Evolutionary conservation across 1,140 invertebrate species (phyloP), one percentile per base, ranked within the genome.

Genomic region (Arctopsyche grandis): DNA sequence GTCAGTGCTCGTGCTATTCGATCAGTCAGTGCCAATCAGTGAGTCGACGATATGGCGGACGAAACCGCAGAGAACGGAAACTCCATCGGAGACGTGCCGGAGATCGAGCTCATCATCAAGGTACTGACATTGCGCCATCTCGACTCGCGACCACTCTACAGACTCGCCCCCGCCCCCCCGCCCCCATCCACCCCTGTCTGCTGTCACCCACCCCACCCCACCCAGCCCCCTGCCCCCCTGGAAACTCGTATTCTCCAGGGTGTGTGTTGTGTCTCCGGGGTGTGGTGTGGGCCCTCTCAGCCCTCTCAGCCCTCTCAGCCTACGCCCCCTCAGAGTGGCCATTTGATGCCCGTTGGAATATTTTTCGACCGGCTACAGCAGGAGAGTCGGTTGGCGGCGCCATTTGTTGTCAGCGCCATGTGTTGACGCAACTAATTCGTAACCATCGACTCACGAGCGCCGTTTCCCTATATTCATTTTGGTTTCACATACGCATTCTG

Each of bases 51-150:
- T 84, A 89, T 89, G 88, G 88, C 88, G 84, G 88, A 89, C 85
- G 88, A 89, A 87, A 85, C 87, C 75, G 86, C 87, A 71, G 87
- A 88, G 83, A 92, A 92, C 86, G 91, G 91, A 83, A 91, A 91
- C 81, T 92, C 92, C 86, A 92, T 92, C 86, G 92, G 91, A 83
- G 91, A 92, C 84, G 92, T 94, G 83, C 93, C 93, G 52, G 93
- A 94, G 87, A 94, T 94, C 84, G 93, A 94, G 88, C 88, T 94
- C 81, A 94, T 94, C 83, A 94, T 94, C 83, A 94, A 94, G 93
- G 93, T 94, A 87, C 48, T n/a, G 52, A 60, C 80, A 1, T 1
- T 52, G 38, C 24, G 24, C 44, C 19, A 1, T 5, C 29, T 52
- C 43, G 19, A 9, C 5, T 9, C 12, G 12, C 44, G 58, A 9